These are phyloP conservation scores for Anadara kagoshimensis DNA, from an alignment of 1,140 invertebrate species.

Conservation along the genomic window DNA sequence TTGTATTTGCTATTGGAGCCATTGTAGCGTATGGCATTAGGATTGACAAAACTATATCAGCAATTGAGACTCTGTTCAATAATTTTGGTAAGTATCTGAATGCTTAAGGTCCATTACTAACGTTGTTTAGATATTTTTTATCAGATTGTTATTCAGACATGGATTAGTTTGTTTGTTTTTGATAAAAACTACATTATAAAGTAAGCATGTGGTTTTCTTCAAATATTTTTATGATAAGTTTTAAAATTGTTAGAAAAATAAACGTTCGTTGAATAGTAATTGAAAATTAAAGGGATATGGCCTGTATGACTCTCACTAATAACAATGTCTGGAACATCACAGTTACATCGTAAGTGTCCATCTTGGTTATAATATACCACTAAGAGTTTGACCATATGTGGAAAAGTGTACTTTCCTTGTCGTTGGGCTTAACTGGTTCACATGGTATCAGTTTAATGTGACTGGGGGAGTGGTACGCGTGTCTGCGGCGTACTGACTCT, in stretches of 20 bases:
- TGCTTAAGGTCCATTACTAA: not conserved
- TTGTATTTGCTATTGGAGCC: slow-evolving; percentile 5
- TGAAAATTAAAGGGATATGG: too few species aligned
- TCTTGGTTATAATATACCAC: too few species aligned
- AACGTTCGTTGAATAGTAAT: too few species aligned
- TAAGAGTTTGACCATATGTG: too few species aligned
- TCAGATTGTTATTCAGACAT: not conserved
- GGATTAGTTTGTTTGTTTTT: not conserved
- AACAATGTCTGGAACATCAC: not conserved
- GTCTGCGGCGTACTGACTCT: too few species aligned
- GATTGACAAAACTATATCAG: slow-evolving; percentile 4
- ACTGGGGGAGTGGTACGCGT: too few species aligned
- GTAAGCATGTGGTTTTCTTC: not conserved
- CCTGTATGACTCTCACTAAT: not conserved
- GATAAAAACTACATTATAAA: not conserved
- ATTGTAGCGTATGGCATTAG: slow-evolving; percentile 2
- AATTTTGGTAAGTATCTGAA: slow-evolving; percentile 13
- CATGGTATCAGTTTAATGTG: too few species aligned
- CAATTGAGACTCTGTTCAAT: not conserved
- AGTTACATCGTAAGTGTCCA: not conserved
- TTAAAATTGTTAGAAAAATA: too few species aligned
- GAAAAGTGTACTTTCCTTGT: too few species aligned
- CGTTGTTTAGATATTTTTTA: not conserved
- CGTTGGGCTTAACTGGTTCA: too few species aligned
- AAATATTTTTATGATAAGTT: not conserved